Evolutionary conservation across 2,797 vertebrate species (phyloP), one percentile per base, ranked within the genome.

Genomic region (Acanthurus tractus): DNA sequence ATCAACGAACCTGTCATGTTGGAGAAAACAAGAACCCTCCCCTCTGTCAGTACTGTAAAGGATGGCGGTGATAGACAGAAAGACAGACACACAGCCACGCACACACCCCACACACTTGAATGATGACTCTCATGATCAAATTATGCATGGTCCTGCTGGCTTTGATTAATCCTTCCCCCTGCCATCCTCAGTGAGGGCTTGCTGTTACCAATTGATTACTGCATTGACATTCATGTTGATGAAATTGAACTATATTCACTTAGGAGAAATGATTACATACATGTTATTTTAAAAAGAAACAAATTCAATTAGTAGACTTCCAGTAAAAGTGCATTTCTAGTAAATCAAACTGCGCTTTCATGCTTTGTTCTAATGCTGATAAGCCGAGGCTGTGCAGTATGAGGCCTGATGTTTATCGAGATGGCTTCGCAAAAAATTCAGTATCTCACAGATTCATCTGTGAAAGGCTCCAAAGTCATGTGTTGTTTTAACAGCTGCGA

Each of bases 141-240:
- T 93, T 86, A 87, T 86, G 56, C 84, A 82, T 8, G 75, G 72
- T 79, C 78, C 77, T 77, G 81, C 80, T 84, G 85, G 68, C 44
- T 86, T 78, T 89, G 82, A 91, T 91, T 89, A 89, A 90, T 89
- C 77, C 73, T 46, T 87, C 66, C 38, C 76, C 78, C 58, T 55
- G 73, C 71, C 58, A 45, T 84, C 74, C 78, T 83, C 77, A 80
- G 63, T 36, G 64, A 70, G 38, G 34, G 46, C 79, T 79, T 61
- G 58, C 89, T 88, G 49, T 91, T 84, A 49, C 83, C 81, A 90
- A 90, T 89, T 88, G 86, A 92, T 93, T 88, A 78, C 73, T 59
- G 52, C 65, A 50, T 53, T 44, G 52, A 83, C 49, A 86, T 88
- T 84, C n/a, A 45, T 76, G 63, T 74, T 63, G 64, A 90, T 86